Evolutionary conservation across 2,113 vertebrate species (phyloP).

Genomic region (Hiodon alosoides): DNA sequence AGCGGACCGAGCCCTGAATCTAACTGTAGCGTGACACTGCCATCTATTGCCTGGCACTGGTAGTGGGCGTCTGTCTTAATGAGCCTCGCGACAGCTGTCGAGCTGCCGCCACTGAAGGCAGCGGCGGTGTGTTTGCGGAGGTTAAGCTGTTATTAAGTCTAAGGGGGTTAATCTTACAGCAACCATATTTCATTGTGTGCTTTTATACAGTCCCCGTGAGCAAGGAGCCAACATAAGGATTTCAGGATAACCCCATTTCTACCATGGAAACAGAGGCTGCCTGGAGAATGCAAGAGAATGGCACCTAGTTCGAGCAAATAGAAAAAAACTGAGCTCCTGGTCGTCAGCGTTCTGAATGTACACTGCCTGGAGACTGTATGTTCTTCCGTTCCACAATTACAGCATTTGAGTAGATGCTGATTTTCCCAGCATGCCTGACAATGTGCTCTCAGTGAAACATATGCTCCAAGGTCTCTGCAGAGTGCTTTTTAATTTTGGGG

Average conservation of each 20-base stretch:
- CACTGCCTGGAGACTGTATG: not conserved
- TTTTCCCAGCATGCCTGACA: not conserved
- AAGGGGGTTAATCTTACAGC: too few relatives aligned
- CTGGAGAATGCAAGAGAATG: slow-evolving; percentile 2
- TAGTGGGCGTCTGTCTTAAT: not conserved
- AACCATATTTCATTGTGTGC: not conserved
- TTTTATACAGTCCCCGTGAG: not conserved
- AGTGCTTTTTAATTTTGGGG: too few relatives aligned
- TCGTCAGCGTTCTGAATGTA: not conserved
- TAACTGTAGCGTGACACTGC: slow-evolving; percentile 26
- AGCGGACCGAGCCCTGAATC: not conserved
- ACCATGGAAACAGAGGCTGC: not conserved
- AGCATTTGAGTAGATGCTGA: not conserved
- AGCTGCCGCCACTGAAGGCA: not conserved
- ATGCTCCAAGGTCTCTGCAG: too few relatives aligned
- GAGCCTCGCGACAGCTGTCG: not conserved
- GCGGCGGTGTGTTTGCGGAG: not conserved
- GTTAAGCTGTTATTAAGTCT: slow-evolving; percentile 13
- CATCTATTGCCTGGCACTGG: slow-evolving; percentile 13
- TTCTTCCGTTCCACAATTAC: not conserved
- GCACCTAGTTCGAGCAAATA: not conserved
- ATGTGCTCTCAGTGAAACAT: too few relatives aligned
- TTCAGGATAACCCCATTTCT: slow-evolving; percentile 5
- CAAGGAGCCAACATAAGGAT: not conserved
- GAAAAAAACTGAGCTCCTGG: not conserved